These are phyloP conservation scores for Urosaurus nigricauda DNA, from an alignment of 2,797 vertebrate species.

Conservation along the genomic window DNA sequence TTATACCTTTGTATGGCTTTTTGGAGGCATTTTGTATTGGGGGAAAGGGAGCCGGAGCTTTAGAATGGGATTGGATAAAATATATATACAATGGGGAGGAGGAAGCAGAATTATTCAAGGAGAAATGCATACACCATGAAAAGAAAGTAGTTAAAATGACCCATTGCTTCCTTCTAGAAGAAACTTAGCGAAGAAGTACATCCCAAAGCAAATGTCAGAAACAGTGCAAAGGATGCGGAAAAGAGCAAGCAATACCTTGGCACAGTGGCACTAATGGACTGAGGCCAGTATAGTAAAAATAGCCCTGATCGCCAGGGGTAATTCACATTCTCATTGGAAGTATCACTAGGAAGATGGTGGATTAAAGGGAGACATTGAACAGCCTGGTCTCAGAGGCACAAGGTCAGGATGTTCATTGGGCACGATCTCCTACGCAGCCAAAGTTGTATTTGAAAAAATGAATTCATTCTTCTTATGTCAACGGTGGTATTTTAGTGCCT, in stretches of 20 bases:
- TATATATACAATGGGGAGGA: too few relatives aligned
- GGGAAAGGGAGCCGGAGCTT: too few relatives aligned
- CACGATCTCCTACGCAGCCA: background rate
- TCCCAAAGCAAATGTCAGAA: background rate
- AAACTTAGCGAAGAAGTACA: too few relatives aligned
- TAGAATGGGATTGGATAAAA: too few relatives aligned
- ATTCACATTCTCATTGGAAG: slow-evolving; percentile 1
- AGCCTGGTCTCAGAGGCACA: background rate
- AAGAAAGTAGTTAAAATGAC: too few relatives aligned
- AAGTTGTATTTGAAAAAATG: background rate
- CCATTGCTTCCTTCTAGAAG: too few relatives aligned
- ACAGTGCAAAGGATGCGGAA: background rate
- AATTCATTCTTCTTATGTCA: background rate
- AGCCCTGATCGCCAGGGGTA: background rate
- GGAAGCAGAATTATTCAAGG: too few relatives aligned
- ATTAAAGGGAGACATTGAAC: background rate
- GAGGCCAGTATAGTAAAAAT: background rate
- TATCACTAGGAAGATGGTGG: rapidly evolving
- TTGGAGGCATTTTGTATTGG: too few relatives aligned
- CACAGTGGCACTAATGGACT: background rate
- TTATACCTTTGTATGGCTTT: too few relatives aligned
- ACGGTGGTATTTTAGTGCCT: background rate
- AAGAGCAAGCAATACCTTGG: background rate
- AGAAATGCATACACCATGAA: too few relatives aligned
- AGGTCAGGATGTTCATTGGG: background rate